Evolutionary conservation across 2,888 invertebrate genomes (phyloP).

Genomic region (Galerucella calmariensis): DNA sequence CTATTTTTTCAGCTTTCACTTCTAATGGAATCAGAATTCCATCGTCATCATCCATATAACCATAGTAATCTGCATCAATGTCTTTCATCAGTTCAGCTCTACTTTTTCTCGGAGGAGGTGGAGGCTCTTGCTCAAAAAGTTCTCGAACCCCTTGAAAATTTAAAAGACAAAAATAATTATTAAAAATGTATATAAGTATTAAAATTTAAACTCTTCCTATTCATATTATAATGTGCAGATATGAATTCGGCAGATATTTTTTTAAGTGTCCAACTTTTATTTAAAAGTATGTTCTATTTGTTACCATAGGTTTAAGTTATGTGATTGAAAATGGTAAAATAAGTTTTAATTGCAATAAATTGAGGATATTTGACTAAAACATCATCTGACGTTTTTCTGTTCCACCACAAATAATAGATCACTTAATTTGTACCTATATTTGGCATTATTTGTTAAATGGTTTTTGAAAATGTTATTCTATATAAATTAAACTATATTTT

Average conservation of each 20-base stretch:
- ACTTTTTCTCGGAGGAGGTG: constrained; percentile 89
- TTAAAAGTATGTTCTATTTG: background rate
- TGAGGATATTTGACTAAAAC: background rate
- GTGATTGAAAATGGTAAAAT: background rate
- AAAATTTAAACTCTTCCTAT: background rate
- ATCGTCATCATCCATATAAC: constrained; percentile 98
- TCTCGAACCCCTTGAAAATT: constrained; percentile 85
- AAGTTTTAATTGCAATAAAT: background rate
- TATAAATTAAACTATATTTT: too few relatives aligned
- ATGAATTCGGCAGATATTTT: background rate
- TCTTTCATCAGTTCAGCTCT: constrained; percentile 97
- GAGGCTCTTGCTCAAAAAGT: constrained; percentile 95
- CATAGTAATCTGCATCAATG: constrained; percentile 99
- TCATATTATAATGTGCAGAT: background rate
- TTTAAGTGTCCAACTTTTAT: background rate
- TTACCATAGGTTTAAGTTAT: constrained; percentile 4
- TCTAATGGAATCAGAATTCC: constrained; percentile 93
- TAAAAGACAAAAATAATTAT: background rate
- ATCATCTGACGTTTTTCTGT: too few relatives aligned
- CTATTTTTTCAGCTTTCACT: constrained; percentile 79
- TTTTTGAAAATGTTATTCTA: too few relatives aligned
- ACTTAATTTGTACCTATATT: too few relatives aligned
- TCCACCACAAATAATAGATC: too few relatives aligned
- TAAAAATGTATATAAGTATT: background rate
- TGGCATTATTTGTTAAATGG: too few relatives aligned